Percentiles rank a stretch among this genome's conserved stretches.
Conservation (phyloP, 1,140 invertebrate species). For the Medauroidea extradentata region DNA sequence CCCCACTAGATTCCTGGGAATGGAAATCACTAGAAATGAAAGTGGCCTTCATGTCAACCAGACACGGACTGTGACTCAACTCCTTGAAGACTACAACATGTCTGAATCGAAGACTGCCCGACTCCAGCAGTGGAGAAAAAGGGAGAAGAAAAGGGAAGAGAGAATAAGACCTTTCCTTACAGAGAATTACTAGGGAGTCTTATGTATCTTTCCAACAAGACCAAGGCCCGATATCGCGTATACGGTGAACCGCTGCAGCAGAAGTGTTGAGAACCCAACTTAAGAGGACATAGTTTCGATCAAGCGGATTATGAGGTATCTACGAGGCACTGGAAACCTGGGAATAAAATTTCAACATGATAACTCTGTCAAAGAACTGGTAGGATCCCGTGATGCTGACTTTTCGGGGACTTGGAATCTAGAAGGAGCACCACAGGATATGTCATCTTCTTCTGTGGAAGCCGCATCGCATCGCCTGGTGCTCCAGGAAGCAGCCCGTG, state of each 20-base stretch:
- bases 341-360: no score
- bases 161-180: slow-evolving; percentile 16
- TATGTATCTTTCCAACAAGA: slow-evolving; percentile 2
- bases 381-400: no score
- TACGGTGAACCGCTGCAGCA: slow-evolving; percentile 16
- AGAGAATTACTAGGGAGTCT: slow-evolving; percentile 15
- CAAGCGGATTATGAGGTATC: no score
- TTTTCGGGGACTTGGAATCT: no score
- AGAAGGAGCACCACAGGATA: no score
- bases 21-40: slow-evolving; percentile 15
- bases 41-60: slow-evolving; percentile 7
- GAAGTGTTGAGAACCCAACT: slow-evolving; percentile 16
- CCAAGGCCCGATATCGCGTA: slow-evolving; percentile 24
- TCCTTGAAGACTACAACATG: slow-evolving; percentile 12
- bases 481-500: no score
- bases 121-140: slow-evolving; percentile 5
- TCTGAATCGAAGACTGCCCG: neutral
- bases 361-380: no score
- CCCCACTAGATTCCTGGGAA: slow-evolving; percentile 19
- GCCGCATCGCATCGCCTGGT: no score
- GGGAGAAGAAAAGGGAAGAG: neutral
- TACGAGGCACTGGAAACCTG: no score
- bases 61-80: neutral
- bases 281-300: slow-evolving; percentile 24
- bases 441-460: no score